A percentile compares a stretch with the other conserved stretches of the same genome.
Evolutionary conservation across 2,797 vertebrate genomes (phyloP).

Genomic region (Danio albolineatus): DNA sequence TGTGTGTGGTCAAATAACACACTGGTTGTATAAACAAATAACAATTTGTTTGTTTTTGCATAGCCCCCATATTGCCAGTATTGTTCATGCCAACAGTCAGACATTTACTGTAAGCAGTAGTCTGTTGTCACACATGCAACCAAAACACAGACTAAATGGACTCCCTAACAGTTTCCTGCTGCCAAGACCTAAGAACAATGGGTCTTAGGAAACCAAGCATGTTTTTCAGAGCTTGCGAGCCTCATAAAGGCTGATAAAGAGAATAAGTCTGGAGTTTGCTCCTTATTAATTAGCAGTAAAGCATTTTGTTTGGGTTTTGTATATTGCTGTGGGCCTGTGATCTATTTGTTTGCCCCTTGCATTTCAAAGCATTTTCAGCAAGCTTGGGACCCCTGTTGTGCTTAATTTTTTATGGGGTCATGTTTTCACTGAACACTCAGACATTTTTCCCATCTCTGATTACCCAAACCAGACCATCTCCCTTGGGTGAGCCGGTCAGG

Average conservation of each 20-base stretch:
- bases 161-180: constrained; percentile 36
- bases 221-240: neutral
- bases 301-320: neutral
- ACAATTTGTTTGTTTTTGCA: neutral
- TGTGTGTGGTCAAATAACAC: too few relatives aligned
- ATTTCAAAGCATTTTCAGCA: constrained; percentile 34
- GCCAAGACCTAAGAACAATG: constrained; percentile 12
- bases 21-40: neutral
- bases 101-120: constrained; percentile 23
- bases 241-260: constrained; percentile 18
- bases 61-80: neutral
- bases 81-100: neutral
- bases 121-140: neutral
- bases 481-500: constrained; percentile 3
- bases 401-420: constrained; percentile 38
- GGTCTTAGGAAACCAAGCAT: constrained; percentile 9
- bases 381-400: constrained; percentile 1
- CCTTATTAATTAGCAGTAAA: neutral
- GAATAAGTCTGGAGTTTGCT: neutral
- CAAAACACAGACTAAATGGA: constrained; percentile 8
- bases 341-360: constrained; percentile 11
- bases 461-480: constrained; percentile 31
- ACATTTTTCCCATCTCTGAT: constrained; percentile 42
- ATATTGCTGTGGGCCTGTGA: constrained; percentile 9
- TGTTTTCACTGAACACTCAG: constrained; percentile 30